These are phyloP conservation scores for Arbacia lixula DNA, from an alignment of 53 echinoderm and acorn worm species.

Conservation along the genomic window DNA sequence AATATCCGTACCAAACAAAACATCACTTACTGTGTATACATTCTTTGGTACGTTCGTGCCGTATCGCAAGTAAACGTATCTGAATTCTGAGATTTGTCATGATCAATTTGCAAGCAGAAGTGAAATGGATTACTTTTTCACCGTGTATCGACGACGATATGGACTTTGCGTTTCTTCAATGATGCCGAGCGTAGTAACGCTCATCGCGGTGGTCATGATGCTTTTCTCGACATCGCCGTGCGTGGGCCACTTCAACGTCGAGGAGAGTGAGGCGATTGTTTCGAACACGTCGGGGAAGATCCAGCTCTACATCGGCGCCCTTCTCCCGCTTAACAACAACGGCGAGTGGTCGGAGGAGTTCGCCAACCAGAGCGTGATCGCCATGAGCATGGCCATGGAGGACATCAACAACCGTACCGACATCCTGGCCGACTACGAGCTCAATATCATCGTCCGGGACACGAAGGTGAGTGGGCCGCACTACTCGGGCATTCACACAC, in stretches of 20 bases:
- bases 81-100: no score
- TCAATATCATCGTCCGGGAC: conserved; percentile 47
- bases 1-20: no score
- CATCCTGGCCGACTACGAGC: conserved; percentile 58
- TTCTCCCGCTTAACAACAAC: conserved; percentile 58
- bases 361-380: conserved; percentile 54
- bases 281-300: conserved; percentile 6
- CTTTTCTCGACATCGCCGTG: not conserved
- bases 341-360: conserved; percentile 68
- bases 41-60: no score
- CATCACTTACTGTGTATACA: no score
- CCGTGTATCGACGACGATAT: no score
- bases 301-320: conserved; percentile 70
- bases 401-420: conserved; percentile 65
- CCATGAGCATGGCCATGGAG: conserved; percentile 55
- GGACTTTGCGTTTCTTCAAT: no score
- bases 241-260: not conserved
- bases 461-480: conserved; percentile 63
- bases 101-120: no score
- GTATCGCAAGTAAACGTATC: no score
- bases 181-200: no score
- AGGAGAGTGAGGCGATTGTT: not conserved
- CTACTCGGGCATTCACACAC: no score
- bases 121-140: no score
- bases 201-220: no score